A percentile compares a stretch with the other conserved stretches of the same genome.
These are phyloP conservation scores for Neopipo cinnamomea DNA, from an alignment of 2,113 vertebrate genomes.

Conservation along the genomic window DNA sequence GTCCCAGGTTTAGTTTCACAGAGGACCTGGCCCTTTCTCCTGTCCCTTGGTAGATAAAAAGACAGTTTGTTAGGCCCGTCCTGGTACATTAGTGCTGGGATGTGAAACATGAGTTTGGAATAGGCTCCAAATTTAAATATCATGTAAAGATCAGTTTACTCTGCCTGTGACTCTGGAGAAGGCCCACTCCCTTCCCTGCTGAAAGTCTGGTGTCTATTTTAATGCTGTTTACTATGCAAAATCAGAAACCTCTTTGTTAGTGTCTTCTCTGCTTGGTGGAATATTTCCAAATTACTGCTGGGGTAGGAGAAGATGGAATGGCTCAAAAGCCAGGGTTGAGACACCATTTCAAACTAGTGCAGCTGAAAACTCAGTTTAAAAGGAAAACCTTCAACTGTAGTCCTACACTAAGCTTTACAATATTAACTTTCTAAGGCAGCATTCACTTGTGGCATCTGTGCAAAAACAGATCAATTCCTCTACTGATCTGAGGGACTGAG, in stretches of 20 bases:
- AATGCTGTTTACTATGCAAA: background rate
- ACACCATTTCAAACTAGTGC: background rate
- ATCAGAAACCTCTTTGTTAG: background rate
- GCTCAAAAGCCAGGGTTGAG: background rate
- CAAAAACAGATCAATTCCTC: background rate
- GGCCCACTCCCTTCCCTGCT: background rate
- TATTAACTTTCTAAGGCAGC: background rate
- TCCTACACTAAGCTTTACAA: background rate
- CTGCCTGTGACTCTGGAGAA: background rate
- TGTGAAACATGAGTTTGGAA: slow-evolving; percentile 49
- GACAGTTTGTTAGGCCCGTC: background rate
- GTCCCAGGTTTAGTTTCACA: background rate
- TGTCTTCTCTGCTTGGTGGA: background rate
- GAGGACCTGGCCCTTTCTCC: background rate
- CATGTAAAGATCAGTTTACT: slow-evolving; percentile 27
- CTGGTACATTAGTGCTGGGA: background rate
- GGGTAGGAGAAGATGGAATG: background rate
- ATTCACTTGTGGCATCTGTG: background rate
- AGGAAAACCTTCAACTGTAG: background rate
- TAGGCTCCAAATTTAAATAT: slow-evolving; percentile 43
- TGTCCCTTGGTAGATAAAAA: background rate
- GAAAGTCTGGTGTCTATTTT: background rate
- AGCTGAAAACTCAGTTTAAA: background rate
- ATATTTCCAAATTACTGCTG: background rate
- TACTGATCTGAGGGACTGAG: background rate